Base-by-base conservation (phyloP, 2,113 vertebrate species). In the Panthera uncia region DNA sequence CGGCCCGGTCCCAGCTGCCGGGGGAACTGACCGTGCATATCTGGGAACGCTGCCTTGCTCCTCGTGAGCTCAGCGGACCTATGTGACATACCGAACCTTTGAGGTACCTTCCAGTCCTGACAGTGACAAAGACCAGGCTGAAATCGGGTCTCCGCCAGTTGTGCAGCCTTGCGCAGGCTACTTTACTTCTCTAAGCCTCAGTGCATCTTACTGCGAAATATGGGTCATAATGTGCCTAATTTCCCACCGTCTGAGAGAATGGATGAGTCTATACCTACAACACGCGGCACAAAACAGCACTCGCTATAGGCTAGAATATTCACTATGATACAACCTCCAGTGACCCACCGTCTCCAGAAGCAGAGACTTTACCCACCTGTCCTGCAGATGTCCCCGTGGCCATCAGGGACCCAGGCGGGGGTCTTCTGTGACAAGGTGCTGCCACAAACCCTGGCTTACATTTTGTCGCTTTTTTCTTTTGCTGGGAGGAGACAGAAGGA, bases 281-380 rank as follows among this genome's bases (percentile, higher is more conserved):
- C 11, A 50, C 61, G 18, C 41, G 52, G 78, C 66, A 63, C 33
- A 68, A 36, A 79, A 29, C 5, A 50, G 97, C 96, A 97, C 97
- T 98, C 88, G 27, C 3, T 36, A 7, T 21, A 8, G 27, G 23
- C 68, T 16, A 88, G 65, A 21, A 8, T 7, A 29, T 45, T 10
- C 57, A n/a, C 21, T 9, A 52, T 7, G 25, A 25, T 3, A 14
- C 31, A 50, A 36, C 18, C 33, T 23, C 65, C 50, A 2, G 16
- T 50, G 18, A 27, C 41, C 33, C 41, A 4, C 25, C 3, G 3
- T 27, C 25, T 89, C 38, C n/a, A 52, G 65, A 89, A 50, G 41
- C 68, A 48, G 57, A 61, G 63, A 15, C 81, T n/a, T 55, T 8
- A 50, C 16, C 50, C 31, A 38, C 33, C 55, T 38, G 33, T 45